Evolutionary conservation across 2,113 vertebrate genomes (phyloP), one percentile per base, ranked within the genome.

Genomic region (Erythrocercus mccallii): DNA sequence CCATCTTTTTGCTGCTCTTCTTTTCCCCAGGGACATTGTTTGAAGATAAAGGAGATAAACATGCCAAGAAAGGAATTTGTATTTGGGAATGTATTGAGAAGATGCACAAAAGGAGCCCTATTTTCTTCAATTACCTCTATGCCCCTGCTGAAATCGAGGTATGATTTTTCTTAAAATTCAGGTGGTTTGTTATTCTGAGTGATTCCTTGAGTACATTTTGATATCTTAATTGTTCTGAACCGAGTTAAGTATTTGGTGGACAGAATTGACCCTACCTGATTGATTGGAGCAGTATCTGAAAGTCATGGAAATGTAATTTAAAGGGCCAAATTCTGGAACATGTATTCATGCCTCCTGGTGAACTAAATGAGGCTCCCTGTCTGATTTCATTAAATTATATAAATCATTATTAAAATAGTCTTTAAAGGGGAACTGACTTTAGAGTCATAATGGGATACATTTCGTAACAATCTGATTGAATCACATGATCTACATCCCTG

Each of bases 101-200:
- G 94, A 99, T 99, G 98, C 99, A 99, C 96, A 98, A 97, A 94
- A 99, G 98, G 91, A 99, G 98, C 80, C 99, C 99, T 6, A 47
- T 99, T 97, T 99, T 99, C 98, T 99, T 99, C 97, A 99, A 99
- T 98, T 99, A 99, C 93, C 98, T 99, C 90, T 99, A 99, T 97
- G 98, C 97, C 77, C 98, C 99, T 71, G 86, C 97, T 82, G 99
- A 99, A 97, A 94, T 89, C 9, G 98, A 99, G 95, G 99, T 98
- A 97, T 62, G 73, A 33, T 61, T 51, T 37, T 60, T 51, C 12
- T 35, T 44, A 35, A 31, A 91, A 81, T 89, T 48, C 24, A 81
- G 5, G 4, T 86, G 12, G 5, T 91, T 95, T 51, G 35, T 65
- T 91, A 68, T 93, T 74, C n/a, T 92, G n/a, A 86, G 70, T 82